Evolutionary conservation across 2,797 vertebrate genomes (phyloP).

Genomic region (Okamejei kenojei): DNA sequence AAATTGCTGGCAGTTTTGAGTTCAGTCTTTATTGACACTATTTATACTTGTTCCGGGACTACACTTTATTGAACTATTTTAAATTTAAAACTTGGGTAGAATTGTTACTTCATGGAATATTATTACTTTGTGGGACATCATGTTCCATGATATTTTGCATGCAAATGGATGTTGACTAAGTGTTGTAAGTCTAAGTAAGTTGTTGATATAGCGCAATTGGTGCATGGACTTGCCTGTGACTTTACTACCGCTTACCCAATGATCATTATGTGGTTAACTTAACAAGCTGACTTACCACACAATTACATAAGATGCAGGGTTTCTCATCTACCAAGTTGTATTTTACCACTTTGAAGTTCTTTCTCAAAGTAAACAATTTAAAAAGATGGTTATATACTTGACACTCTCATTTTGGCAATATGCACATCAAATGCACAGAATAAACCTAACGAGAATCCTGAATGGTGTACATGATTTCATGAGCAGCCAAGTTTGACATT

Average conservation of each 20-base stretch:
- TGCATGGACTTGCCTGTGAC: conserved; percentile 12
- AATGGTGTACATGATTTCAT: background rate
- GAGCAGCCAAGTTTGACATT: conserved; percentile 19
- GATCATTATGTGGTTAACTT: background rate
- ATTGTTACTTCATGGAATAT: background rate
- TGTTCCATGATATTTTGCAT: conserved; percentile 14
- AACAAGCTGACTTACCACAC: background rate
- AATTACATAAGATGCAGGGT: background rate
- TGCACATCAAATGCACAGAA: background rate
- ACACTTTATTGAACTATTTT: background rate
- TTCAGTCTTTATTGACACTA: background rate
- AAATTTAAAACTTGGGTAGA: conserved; percentile 16
- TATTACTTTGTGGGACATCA: conserved; percentile 6
- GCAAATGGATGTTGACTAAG: background rate
- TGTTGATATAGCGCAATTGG: background rate
- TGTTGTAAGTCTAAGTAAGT: conserved; percentile 16
- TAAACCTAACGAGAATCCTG: background rate
- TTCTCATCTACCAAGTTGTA: background rate
- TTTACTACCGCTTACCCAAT: background rate
- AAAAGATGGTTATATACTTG: background rate
- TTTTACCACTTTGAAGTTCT: background rate
- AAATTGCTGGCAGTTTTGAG: background rate
- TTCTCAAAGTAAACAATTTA: conserved; percentile 11
- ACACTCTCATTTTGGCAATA: background rate
- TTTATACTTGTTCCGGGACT: background rate